Conservation (phyloP, 2,113 vertebrate genomes). For the Zapornia atra region DNA sequence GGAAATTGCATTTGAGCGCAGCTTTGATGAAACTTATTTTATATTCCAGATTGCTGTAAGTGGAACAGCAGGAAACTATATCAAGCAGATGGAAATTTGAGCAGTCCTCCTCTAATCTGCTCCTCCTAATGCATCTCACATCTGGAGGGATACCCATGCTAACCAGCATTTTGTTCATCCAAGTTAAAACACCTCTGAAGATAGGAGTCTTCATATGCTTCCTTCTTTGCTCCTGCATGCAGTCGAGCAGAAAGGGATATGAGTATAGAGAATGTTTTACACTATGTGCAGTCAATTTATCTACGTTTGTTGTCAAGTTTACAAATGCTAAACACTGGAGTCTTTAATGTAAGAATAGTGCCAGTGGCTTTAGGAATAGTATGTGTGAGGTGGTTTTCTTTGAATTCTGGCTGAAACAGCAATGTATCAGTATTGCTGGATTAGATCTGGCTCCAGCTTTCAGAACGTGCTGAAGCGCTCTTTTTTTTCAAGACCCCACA, state of each 20-base stretch:
- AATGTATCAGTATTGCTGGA: not conserved
- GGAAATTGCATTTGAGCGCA: not conserved
- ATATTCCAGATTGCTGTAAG: not conserved
- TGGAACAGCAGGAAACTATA: not conserved
- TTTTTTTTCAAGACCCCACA: not conserved
- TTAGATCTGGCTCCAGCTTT: not conserved
- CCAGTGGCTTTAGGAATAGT: not conserved
- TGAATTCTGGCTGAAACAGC: not conserved
- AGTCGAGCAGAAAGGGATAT: not conserved
- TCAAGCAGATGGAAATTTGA: not conserved
- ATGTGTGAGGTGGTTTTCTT: not conserved
- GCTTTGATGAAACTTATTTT: conserved; percentile 25
- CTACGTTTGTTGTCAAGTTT: not conserved
- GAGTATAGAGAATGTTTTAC: not conserved
- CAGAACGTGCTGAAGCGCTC: not conserved
- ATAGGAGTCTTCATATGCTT: not conserved
- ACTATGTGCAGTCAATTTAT: not conserved
- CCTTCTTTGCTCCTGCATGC: not conserved
- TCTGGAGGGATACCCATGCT: not conserved
- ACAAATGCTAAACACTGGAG: not conserved
- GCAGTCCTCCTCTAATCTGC: not conserved
- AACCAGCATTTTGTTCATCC: not conserved
- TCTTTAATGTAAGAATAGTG: not conserved
- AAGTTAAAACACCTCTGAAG: not conserved
- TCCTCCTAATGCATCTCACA: not conserved